Conservation (phyloP, 2,113 vertebrate genomes). For the Aptenodytes patagonicus region DNA sequence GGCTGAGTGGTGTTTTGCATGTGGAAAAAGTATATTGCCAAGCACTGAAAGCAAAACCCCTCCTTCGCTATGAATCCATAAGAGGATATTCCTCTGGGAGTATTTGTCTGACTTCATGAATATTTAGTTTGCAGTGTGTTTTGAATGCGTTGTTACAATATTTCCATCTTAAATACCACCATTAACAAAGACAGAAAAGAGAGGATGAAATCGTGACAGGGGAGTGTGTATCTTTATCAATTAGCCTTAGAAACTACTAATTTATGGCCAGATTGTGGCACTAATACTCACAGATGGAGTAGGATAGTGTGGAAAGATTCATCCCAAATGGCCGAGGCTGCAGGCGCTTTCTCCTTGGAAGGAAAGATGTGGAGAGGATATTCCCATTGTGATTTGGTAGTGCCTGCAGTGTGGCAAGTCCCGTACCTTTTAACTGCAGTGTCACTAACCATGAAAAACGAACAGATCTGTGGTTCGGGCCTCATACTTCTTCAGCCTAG, state of each 20-base stretch:
- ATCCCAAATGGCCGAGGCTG: neutral
- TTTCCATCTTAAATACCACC: neutral
- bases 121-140: neutral
- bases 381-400: neutral
- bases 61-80: neutral
- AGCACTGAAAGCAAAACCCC: neutral
- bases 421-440: neutral
- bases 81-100: neutral
- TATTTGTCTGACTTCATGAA: conserved; percentile 22
- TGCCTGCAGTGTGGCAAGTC: neutral
- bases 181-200: neutral
- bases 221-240: neutral
- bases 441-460: neutral
- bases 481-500: neutral
- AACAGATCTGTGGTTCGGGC: neutral
- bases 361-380: neutral
- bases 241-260: neutral
- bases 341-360: neutral
- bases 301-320: neutral
- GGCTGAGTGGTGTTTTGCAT: neutral
- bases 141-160: neutral
- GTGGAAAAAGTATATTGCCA: neutral
- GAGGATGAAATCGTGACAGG: neutral
- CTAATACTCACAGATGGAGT: neutral
- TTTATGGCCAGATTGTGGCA: neutral